Evolutionary conservation across 2,113 vertebrate genomes (phyloP).

Genomic region (Echinops telfairi): DNA sequence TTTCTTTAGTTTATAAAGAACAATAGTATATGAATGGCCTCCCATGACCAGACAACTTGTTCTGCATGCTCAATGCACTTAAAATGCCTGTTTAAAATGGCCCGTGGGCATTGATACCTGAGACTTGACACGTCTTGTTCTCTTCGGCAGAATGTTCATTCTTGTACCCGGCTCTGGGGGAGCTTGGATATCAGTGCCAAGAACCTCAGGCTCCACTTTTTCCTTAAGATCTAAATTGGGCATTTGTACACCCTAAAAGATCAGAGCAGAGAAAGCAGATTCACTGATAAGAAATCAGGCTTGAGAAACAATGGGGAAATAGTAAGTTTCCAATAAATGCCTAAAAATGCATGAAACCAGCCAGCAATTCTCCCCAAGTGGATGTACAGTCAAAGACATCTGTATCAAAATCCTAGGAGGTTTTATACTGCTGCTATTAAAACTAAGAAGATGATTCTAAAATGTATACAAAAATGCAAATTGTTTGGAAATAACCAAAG

Average conservation of each 20-base stretch:
- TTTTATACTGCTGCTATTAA: not conserved
- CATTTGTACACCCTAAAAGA: conserved; percentile 89
- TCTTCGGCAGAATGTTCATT: conserved; percentile 88
- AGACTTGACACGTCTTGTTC: conserved; percentile 89
- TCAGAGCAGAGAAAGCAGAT: conserved; percentile 79
- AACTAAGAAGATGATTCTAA: conserved; percentile 54
- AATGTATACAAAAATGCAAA: conserved; percentile 39
- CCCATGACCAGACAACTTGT: conserved; percentile 38
- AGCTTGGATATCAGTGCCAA: conserved; percentile 85
- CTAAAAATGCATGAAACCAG: conserved; percentile 62
- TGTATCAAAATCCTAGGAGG: conserved; percentile 47
- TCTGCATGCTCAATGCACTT: not conserved
- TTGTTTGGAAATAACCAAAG: conserved; percentile 37
- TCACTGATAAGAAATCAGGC: conserved; percentile 57
- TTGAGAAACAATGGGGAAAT: conserved; percentile 57
- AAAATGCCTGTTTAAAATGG: conserved; percentile 43
- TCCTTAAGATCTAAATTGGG: conserved; percentile 89
- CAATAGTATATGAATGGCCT: conserved; percentile 39
- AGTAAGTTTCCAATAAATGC: conserved; percentile 43
- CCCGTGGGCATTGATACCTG: conserved; percentile 84
- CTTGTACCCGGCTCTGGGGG: conserved; percentile 87
- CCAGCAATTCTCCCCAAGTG: not conserved
- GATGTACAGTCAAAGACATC: conserved; percentile 30
- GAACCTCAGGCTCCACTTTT: conserved; percentile 88
- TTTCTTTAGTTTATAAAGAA: not conserved